These are phyloP conservation scores for Lobophora halterata DNA, from an alignment of 2,888 invertebrate species.

Conservation along the genomic window DNA sequence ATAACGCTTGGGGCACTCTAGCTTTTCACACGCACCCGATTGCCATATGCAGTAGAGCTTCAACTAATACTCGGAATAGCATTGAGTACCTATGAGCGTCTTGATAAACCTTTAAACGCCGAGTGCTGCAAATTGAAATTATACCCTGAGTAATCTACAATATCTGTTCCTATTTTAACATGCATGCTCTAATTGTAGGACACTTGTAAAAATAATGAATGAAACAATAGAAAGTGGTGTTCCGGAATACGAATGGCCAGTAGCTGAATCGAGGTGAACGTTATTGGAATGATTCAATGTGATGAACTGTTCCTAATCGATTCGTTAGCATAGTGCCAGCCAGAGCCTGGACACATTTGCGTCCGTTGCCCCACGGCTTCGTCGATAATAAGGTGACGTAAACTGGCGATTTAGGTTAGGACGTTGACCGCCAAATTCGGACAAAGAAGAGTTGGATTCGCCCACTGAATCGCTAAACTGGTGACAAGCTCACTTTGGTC, in stretches of 20 bases:
- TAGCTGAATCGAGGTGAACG: conserved; percentile 43
- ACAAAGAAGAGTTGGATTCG: conserved; percentile 49
- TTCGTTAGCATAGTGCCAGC: conserved; percentile 55
- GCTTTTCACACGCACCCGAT: conserved; percentile 66
- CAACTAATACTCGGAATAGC: conserved; percentile 34
- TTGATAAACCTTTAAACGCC: conserved; percentile 24
- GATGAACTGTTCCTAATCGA: conserved; percentile 59
- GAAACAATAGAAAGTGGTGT: conserved; percentile 30
- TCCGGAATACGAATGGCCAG: conserved; percentile 28
- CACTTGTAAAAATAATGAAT: conserved; percentile 22
- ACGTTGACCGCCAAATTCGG: conserved; percentile 55
- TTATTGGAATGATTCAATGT: conserved; percentile 44
- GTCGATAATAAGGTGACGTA: conserved; percentile 54
- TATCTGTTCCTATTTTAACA: conserved; percentile 17
- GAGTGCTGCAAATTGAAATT: conserved; percentile 23
- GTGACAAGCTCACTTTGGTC: conserved; percentile 18
- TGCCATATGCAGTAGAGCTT: conserved; percentile 38
- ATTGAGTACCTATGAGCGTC: conserved; percentile 38
- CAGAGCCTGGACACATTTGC: conserved; percentile 54
- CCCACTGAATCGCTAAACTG: conserved; percentile 25
- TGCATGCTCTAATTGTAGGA: conserved; percentile 22
- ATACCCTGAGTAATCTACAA: conserved; percentile 18
- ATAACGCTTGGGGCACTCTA: conserved; percentile 53
- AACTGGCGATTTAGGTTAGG: conserved; percentile 58
- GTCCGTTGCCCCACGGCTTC: conserved; percentile 38